Base-by-base conservation (phyloP, 2,888 invertebrate species). In the Hirtodrosophila cameraria region DNA sequence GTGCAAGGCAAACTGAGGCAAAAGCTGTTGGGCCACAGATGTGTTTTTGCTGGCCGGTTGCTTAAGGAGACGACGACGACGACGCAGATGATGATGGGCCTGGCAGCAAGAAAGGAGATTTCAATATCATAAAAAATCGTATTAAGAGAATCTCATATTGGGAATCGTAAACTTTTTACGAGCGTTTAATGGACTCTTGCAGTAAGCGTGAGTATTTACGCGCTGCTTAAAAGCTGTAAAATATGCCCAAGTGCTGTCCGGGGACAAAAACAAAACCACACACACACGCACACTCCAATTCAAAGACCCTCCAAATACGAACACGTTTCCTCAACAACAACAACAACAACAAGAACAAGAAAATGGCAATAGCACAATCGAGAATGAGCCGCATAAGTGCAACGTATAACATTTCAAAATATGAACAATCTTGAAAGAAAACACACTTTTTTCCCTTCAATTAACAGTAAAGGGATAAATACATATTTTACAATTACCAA, bases 151-250 rank as follows among this genome's bases (percentile, higher is more conserved):
- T 88, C 87, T 88, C 88, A 88, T 89, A 80, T 86, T 75, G 75
- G 78, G 85, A 85, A 87, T 89, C 90, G 88, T 90, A 89, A 90
- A 82, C 76, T 86, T 88, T 90, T 90, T 90, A 90, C 88, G 90
- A 88, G 73, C 80, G 88, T 90, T 90, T 90, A 90, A 90, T 90
- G 89, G 90, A 87, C 80, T 88, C 88, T 89, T 88, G 87, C 87
- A 81, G 81, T 87, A 84, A 81, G 78, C 85, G 81, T 75, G 82
- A 82, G 84, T 84, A 84, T 86, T 84, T 84, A 83, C 84, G 82
- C 84, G 81, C 75, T 79, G 86, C 79, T 81, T 86, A 82, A 84
- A 79, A 84, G 79, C 78, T 72, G 72, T 84, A 79, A 85, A 82
- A 75, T 84, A 80, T 82, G 78, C 69, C 80, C 72, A 77, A 81